phyloP scores from a whole-genome alignment of 2,797 vertebrate species.

The Brachyrhaphis roseni region DNA sequence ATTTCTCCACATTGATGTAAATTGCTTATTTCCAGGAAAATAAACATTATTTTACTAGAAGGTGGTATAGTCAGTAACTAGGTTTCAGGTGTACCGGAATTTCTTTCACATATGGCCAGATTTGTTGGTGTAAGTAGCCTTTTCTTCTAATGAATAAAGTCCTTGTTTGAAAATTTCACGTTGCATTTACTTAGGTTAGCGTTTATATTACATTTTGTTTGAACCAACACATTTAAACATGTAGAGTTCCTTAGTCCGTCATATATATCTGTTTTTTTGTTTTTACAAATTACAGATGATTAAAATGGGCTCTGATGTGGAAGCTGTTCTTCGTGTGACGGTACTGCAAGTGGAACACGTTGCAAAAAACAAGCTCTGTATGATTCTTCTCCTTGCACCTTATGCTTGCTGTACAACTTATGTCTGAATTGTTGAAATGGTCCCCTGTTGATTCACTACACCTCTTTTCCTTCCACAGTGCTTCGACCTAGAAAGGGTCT shows the following conservation, averaged over 20 bases:
- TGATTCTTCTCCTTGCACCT: constrained; percentile 31
- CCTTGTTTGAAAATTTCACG: neutral
- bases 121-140: neutral
- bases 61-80: neutral
- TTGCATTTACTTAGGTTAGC: neutral
- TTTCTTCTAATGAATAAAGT: neutral
- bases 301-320: constrained; percentile 78
- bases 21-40: neutral
- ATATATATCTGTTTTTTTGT: constrained; percentile 8
- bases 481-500: constrained; percentile 77
- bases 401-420: neutral
- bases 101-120: neutral
- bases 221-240: neutral
- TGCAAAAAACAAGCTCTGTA: constrained; percentile 70
- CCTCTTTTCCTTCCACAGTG: constrained; percentile 53
- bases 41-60: no score
- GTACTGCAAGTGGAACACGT: constrained; percentile 81
- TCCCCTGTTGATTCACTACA: neutral
- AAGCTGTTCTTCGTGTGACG: constrained; percentile 72
- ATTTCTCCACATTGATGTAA: neutral
- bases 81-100: no score
- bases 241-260: neutral
- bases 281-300: constrained; percentile 74
- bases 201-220: neutral
- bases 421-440: neutral